phyloP scores from a whole-genome alignment of 2,888 invertebrate genomes.

The Podotricha telesiphe region DNA sequence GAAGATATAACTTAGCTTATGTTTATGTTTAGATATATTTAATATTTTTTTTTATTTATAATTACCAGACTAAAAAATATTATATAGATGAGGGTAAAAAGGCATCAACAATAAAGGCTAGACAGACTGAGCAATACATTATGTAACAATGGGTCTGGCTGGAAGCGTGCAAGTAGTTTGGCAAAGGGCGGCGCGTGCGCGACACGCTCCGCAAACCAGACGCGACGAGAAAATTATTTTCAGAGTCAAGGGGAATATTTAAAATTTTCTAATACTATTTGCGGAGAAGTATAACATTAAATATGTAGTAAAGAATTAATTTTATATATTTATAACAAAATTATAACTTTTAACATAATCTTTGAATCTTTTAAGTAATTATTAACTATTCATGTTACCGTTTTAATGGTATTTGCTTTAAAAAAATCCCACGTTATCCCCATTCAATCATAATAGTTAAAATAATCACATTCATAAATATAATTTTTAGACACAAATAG shows the following conservation, averaged over 20 bases:
- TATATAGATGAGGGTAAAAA: not conserved
- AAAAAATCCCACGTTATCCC: no score
- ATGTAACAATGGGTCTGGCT: conserved; percentile 29
- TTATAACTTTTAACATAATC: not conserved
- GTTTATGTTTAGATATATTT: no score
- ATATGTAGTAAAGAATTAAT: not conserved
- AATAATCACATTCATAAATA: no score
- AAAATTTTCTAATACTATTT: not conserved
- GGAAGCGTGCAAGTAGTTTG: conserved; percentile 26
- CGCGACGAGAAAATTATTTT: conserved; percentile 20
- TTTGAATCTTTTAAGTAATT: no score
- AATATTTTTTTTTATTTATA: not conserved
- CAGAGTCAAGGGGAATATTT: conserved; percentile 20
- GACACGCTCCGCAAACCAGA: conserved; percentile 22
- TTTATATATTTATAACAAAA: not conserved
- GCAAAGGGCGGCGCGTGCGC: conserved; percentile 32
- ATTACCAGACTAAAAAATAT: not conserved
- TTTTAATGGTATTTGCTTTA: no score
- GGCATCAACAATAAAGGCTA: conserved; percentile 22
- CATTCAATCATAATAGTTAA: no score
- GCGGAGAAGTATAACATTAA: not conserved
- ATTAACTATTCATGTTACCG: no score
- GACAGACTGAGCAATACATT: conserved; percentile 26
- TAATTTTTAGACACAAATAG: no score
- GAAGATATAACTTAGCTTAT: no score